These are phyloP conservation scores for Coregonus suidteri DNA, from an alignment of 2,797 vertebrate species.

Conservation along the genomic window DNA sequence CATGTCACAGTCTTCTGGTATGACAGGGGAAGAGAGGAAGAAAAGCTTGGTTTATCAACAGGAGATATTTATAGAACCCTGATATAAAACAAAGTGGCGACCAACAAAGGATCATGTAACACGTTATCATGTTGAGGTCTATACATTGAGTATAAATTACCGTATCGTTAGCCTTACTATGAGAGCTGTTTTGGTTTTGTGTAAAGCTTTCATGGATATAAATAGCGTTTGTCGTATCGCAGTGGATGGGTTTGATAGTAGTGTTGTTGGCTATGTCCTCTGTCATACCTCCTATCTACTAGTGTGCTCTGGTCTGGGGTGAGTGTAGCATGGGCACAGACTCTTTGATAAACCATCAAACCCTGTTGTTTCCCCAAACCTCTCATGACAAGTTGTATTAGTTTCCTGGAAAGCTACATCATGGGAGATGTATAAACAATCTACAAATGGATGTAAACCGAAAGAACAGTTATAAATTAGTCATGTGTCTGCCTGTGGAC, in stretches of 20 bases:
- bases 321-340: constrained; percentile 23
- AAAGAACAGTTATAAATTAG: constrained; percentile 26
- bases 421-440: background rate
- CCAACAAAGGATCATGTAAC: background rate
- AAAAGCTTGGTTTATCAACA: constrained; percentile 48
- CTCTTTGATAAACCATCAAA: constrained; percentile 20
- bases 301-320: background rate
- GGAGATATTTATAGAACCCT: constrained; percentile 23
- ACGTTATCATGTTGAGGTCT: background rate
- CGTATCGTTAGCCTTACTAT: background rate
- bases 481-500: background rate
- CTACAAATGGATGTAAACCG: background rate
- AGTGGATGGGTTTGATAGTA: background rate
- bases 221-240: background rate
- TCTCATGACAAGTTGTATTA: background rate
- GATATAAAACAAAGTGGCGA: constrained; percentile 6
- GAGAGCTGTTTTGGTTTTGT: constrained; percentile 29
- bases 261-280: background rate
- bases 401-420: constrained; percentile 13
- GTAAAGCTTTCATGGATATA: constrained; percentile 13
- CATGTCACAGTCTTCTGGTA: constrained; percentile 24
- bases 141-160: background rate
- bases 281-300: background rate
- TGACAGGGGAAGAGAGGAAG: constrained; percentile 34
- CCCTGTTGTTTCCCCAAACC: background rate